Percentiles rank a stretch among this genome's conserved stretches.
Conservation (phyloP, 2,113 vertebrate species). For the Pantherophis guttatus region DNA sequence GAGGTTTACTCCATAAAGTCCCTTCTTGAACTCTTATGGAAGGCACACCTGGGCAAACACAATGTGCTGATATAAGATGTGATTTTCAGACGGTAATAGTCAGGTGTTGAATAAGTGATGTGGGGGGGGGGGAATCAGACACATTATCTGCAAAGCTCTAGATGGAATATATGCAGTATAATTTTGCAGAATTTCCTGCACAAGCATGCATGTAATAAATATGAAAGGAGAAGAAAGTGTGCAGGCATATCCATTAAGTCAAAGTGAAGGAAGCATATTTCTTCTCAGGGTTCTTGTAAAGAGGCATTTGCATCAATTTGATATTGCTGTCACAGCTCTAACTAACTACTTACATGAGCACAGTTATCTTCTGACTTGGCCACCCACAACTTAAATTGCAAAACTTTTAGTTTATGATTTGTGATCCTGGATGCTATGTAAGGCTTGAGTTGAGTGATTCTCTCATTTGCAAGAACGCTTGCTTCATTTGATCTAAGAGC, state of each 20-base stretch:
- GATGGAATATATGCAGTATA: neutral
- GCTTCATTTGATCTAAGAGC: neutral
- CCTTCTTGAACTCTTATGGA: neutral
- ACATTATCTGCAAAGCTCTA: neutral
- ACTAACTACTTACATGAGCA: neutral
- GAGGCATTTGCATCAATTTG: neutral
- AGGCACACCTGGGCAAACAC: neutral
- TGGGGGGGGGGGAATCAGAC: fast-evolving
- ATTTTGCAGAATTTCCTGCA: neutral
- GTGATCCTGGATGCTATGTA: neutral
- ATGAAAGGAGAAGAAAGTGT: too few species aligned
- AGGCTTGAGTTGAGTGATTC: neutral
- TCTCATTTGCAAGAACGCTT: neutral
- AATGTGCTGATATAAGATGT: neutral
- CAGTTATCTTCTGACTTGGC: neutral
- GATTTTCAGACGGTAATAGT: neutral
- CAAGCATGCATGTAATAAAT: neutral
- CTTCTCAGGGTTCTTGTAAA: neutral
- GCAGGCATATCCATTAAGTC: neutral
- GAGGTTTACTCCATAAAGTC: neutral
- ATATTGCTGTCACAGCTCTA: neutral
- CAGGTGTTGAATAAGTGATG: neutral
- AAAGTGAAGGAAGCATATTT: neutral
- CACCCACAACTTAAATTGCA: neutral
- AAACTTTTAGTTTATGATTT: neutral